A percentile compares a stretch with the other conserved stretches of the same genome.
Conservation (phyloP, 2,797 vertebrate species). For the Meriones psammophilus region DNA sequence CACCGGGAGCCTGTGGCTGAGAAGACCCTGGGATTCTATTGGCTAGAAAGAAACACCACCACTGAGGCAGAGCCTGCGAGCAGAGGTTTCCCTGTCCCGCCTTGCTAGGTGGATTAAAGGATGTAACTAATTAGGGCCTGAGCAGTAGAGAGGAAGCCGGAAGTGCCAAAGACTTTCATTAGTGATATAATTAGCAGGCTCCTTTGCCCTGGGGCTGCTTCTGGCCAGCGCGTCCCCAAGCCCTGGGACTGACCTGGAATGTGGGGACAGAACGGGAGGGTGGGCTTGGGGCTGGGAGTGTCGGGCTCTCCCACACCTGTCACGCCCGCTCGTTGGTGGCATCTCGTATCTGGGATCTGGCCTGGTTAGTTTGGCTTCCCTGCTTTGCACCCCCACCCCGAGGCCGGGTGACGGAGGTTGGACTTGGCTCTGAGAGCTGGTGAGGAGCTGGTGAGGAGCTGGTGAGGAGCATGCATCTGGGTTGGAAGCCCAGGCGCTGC, state of each 20-base stretch:
- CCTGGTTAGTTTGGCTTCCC: neutral
- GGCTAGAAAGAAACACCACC: too few species aligned
- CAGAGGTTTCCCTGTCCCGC: neutral
- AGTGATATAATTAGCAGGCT: constrained; percentile 59
- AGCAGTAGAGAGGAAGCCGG: constrained; percentile 61
- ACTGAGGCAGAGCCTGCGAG: neutral
- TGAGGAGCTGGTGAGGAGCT: neutral
- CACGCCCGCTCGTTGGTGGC: neutral
- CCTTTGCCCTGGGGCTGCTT: neutral
- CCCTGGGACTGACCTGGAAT: constrained; percentile 68
- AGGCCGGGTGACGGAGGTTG: neutral
- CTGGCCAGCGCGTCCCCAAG: constrained; percentile 60
- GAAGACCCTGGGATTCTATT: neutral
- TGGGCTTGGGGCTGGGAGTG: neutral
- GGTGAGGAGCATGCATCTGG: neutral
- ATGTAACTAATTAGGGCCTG: constrained; percentile 67
- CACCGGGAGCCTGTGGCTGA: accelerated
- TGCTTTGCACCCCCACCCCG: neutral
- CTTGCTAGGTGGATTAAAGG: neutral
- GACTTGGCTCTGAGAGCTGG: neutral
- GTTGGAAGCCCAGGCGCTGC: neutral
- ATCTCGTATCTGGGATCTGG: constrained; percentile 30
- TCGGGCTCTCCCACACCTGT: neutral
- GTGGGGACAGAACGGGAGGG: neutral
- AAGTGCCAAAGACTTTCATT: constrained; percentile 69